A percentile compares a stretch with the other conserved stretches of the same genome.
Conservation (phyloP, 2,113 vertebrate species). For the Ciconia stormi region DNA sequence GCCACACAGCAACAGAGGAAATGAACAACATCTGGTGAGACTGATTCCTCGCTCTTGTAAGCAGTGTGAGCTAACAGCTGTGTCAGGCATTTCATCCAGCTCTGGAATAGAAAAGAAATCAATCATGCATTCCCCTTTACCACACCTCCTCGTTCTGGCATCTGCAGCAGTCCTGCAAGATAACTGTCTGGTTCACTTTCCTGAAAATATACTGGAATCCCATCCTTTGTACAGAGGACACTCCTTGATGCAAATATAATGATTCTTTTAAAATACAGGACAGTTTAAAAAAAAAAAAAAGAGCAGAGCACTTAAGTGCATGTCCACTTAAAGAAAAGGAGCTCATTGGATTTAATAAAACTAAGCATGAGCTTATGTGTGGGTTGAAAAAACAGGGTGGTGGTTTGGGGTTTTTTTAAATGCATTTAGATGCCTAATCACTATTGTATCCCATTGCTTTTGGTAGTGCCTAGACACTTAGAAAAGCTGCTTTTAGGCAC, state of each 20-base stretch:
- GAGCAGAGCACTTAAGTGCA: neutral
- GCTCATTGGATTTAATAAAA: neutral
- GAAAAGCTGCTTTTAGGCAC: neutral
- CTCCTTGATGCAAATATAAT: neutral
- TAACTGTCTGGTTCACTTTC: neutral
- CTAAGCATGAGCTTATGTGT: neutral
- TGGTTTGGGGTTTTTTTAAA: neutral
- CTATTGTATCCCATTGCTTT: neutral
- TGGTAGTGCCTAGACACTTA: neutral
- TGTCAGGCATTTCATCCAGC: constrained; percentile 63
- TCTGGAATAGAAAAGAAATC: constrained; percentile 54
- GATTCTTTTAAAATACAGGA: neutral
- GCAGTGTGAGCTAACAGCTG: constrained; percentile 53
- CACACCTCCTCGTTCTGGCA: constrained; percentile 41
- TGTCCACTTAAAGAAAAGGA: neutral
- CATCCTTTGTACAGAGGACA: neutral
- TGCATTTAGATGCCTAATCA: neutral
- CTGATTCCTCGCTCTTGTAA: constrained; percentile 60
- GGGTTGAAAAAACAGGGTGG: neutral
- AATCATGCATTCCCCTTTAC: constrained; percentile 42
- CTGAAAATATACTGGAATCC: constrained; percentile 10
- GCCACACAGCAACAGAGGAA: constrained; percentile 75
- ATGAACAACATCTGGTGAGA: constrained; percentile 64
- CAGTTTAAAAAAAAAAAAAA: neutral
- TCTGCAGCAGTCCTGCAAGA: neutral